Percentiles rank a stretch among this genome's conserved stretches.
Conservation (phyloP, 2,113 vertebrate species). For the Oreotrochilus melanogaster region DNA sequence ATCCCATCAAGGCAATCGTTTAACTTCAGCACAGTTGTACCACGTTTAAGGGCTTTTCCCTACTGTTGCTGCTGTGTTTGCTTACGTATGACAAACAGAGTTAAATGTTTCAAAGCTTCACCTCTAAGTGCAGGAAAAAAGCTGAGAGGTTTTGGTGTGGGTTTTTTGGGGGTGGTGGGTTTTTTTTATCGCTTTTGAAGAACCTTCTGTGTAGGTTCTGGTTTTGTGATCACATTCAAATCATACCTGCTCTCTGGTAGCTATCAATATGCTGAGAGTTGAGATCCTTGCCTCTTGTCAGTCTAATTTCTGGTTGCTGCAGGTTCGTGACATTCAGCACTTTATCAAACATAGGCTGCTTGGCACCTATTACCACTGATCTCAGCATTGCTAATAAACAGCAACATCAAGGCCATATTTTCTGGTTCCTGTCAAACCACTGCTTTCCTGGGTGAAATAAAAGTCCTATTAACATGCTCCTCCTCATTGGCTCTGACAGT, state of each 20-base stretch:
- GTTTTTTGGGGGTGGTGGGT: too few species aligned
- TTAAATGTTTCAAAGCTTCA: neutral
- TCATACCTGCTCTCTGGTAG: neutral
- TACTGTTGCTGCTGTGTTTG: neutral
- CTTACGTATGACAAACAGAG: rapidly evolving
- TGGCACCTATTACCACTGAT: slow-evolving; percentile 85
- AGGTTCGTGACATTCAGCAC: slow-evolving; percentile 75
- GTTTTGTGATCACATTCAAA: neutral
- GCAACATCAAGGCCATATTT: slow-evolving; percentile 82
- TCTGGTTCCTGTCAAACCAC: slow-evolving; percentile 83
- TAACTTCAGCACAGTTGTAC: neutral
- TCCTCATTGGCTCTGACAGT: slow-evolving; percentile 94
- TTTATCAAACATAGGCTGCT: slow-evolving; percentile 86
- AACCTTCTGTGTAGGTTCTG: neutral
- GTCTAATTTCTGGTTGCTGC: slow-evolving; percentile 76
- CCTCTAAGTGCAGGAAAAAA: neutral
- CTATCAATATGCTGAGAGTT: neutral
- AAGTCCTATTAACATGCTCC: slow-evolving; percentile 96
- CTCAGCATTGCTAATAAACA: slow-evolving; percentile 83
- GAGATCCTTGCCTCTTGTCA: slow-evolving; percentile 63
- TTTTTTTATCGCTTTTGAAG: neutral
- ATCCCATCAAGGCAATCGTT: neutral
- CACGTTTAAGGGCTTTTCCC: neutral
- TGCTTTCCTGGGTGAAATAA: slow-evolving; percentile 90
- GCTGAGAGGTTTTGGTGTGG: too few species aligned